These are phyloP conservation scores for Caenorhabditis sulstoni DNA, from an alignment of 2,888 invertebrate genomes.

Conservation along the genomic window DNA sequence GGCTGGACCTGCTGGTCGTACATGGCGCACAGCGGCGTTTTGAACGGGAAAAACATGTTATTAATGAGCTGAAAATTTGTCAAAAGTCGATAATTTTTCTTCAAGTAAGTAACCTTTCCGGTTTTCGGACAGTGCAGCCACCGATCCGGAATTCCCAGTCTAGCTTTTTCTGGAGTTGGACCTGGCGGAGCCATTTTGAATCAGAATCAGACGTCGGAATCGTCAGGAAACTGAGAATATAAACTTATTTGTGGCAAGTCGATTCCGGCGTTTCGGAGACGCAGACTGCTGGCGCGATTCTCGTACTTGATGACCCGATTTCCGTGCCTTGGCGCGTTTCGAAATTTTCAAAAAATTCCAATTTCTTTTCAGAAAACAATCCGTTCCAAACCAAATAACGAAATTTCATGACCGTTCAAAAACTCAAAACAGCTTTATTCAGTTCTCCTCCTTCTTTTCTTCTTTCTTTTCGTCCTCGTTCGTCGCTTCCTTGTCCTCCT, in stretches of 20 bases:
- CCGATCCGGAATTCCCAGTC: slow-evolving; percentile 81
- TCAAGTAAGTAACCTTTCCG: slow-evolving; percentile 80
- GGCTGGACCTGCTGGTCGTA: slow-evolving; percentile 91
- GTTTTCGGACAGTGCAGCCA: slow-evolving; percentile 83
- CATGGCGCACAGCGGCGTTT: slow-evolving; percentile 90
- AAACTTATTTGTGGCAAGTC: too few relatives aligned
- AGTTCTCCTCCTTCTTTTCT: slow-evolving; percentile 3
- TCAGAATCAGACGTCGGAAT: slow-evolving; percentile 11
- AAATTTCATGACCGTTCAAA: background rate
- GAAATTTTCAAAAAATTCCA: slow-evolving; percentile 8
- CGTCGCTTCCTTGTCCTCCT: slow-evolving; percentile 6
- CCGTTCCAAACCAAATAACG: background rate
- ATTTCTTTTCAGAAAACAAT: background rate
- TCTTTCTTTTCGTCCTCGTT: slow-evolving; percentile 4
- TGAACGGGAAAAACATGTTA: slow-evolving; percentile 92
- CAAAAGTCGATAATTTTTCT: slow-evolving; percentile 51
- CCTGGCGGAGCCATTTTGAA: slow-evolving; percentile 57
- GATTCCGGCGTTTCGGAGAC: background rate
- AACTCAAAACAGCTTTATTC: too few relatives aligned
- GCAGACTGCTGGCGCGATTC: slow-evolving; percentile 18
- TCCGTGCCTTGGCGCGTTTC: slow-evolving; percentile 40
- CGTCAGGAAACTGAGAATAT: slow-evolving; percentile 13
- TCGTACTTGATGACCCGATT: slow-evolving; percentile 4
- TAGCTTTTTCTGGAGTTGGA: slow-evolving; percentile 70
- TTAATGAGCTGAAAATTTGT: slow-evolving; percentile 80